Percentiles rank a stretch among this genome's conserved stretches.
Conservation (phyloP, 2,797 vertebrate species). For the Hylomyscus alleni region DNA sequence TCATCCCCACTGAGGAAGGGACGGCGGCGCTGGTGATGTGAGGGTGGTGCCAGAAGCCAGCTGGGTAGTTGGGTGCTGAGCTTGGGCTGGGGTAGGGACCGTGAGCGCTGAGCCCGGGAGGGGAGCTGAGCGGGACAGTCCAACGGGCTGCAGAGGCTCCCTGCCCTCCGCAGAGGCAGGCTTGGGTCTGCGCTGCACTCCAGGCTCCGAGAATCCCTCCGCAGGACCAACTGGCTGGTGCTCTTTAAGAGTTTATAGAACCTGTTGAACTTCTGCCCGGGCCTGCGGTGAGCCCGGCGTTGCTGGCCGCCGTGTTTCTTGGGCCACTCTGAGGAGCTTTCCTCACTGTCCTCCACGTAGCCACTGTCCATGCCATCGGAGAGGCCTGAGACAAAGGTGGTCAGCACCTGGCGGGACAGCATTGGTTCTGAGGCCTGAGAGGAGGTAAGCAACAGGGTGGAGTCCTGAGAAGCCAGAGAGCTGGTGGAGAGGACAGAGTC, state of each 20-base stretch:
- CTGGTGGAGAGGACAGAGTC: constrained; percentile 93
- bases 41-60: constrained; percentile 90
- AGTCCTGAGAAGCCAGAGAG: constrained; percentile 92
- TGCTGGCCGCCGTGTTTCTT: constrained; percentile 78
- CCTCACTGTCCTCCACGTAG: constrained; percentile 94
- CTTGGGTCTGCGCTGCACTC: constrained; percentile 8
- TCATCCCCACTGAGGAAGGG: constrained; percentile 96
- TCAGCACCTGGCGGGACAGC: constrained; percentile 90
- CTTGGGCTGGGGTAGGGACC: constrained; percentile 95
- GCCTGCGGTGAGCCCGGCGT: constrained; percentile 74
- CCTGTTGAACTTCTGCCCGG: constrained; percentile 89
- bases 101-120: constrained; percentile 93
- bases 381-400: constrained; percentile 93
- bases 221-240: constrained; percentile 88
- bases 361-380: constrained; percentile 95
- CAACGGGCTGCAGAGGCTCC: constrained; percentile 93
- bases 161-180: constrained; percentile 90
- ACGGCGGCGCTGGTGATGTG: constrained; percentile 88
- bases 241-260: constrained; percentile 92
- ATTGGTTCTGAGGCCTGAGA: constrained; percentile 92
- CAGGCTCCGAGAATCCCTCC: constrained; percentile 82
- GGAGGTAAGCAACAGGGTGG: constrained; percentile 88
- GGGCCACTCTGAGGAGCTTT: constrained; percentile 85
- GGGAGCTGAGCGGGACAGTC: constrained; percentile 80
- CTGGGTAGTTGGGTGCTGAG: constrained; percentile 84